A percentile compares a stretch with the other conserved stretches of the same genome.
phyloP scores from a whole-genome alignment of 1,140 invertebrate species.

The Whitmania pigra region DNA sequence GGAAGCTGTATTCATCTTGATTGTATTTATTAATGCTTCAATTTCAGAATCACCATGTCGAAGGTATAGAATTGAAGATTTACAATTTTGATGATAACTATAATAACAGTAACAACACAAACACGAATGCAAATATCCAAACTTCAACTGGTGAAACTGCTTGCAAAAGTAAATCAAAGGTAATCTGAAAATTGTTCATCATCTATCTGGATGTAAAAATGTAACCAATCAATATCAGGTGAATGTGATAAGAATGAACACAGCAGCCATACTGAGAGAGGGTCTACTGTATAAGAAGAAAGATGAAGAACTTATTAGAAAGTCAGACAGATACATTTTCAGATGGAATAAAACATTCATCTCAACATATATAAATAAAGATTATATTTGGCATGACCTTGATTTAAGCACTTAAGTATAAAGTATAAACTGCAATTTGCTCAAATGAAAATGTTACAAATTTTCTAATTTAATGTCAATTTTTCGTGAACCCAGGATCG shows the following conservation, averaged over 20 bases:
- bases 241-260: conserved; percentile 38
- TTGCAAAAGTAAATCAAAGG: neutral
- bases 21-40: too few species aligned
- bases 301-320: conserved; percentile 37
- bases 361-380: too few species aligned
- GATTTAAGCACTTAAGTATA: too few species aligned
- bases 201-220: conserved; percentile 28
- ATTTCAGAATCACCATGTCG: too few species aligned
- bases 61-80: neutral
- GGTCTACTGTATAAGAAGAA: conserved; percentile 38
- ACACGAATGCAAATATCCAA: neutral
- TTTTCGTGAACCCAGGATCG: neutral
- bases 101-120: neutral
- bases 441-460: too few species aligned
- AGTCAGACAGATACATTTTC: conserved; percentile 26
- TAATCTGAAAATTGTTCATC: neutral
- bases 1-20: too few species aligned
- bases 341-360: too few species aligned
- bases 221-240: conserved; percentile 27
- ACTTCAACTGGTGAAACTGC: neutral
- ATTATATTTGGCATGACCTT: too few species aligned
- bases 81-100: neutral
- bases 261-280: conserved; percentile 40
- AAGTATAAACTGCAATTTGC: too few species aligned
- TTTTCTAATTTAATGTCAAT: neutral